Percentiles rank a stretch among this genome's conserved stretches.
These are phyloP conservation scores for Balaeniceps rex DNA, from an alignment of 2,113 vertebrate genomes.

Conservation along the genomic window DNA sequence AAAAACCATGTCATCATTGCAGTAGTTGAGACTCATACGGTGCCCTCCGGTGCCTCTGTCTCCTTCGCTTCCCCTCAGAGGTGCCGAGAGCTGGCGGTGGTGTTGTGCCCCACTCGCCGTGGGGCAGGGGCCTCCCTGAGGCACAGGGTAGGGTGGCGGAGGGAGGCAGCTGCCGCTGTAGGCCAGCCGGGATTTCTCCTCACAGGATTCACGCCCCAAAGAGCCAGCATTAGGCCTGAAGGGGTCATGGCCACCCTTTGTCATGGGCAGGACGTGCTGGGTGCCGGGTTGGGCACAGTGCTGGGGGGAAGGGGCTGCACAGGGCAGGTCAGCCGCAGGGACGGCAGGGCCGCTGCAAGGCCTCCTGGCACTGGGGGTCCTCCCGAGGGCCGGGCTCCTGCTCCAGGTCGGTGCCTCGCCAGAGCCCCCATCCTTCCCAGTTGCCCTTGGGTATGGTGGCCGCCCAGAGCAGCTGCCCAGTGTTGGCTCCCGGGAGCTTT, in stretches of 20 bases:
- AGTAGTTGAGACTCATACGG: not conserved
- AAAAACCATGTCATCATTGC: not conserved
- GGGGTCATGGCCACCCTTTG: not conserved
- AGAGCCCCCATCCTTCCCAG: not conserved
- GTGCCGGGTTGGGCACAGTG: not conserved
- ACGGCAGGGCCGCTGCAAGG: not conserved
- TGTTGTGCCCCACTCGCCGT: not conserved
- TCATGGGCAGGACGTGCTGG: not conserved
- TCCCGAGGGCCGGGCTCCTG: not conserved
- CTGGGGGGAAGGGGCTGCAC: not conserved
- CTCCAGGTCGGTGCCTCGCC: conserved; percentile 16
- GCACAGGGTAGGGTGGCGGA: not conserved
- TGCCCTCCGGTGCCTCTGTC: not conserved
- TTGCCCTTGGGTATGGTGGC: not conserved
- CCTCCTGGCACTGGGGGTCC: not conserved
- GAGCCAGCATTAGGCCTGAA: not conserved
- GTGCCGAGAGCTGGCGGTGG: not conserved
- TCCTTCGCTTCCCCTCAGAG: not conserved
- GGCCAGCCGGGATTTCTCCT: not conserved
- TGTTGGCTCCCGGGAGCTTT: not conserved
- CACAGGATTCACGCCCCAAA: not conserved
- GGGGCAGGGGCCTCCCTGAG: conserved; percentile 21
- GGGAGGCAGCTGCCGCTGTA: not conserved
- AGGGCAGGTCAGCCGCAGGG: not conserved
- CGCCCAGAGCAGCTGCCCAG: not conserved